Base-by-base conservation (phyloP, 2,113 vertebrate species). In the Illadopsis cleaveri region DNA sequence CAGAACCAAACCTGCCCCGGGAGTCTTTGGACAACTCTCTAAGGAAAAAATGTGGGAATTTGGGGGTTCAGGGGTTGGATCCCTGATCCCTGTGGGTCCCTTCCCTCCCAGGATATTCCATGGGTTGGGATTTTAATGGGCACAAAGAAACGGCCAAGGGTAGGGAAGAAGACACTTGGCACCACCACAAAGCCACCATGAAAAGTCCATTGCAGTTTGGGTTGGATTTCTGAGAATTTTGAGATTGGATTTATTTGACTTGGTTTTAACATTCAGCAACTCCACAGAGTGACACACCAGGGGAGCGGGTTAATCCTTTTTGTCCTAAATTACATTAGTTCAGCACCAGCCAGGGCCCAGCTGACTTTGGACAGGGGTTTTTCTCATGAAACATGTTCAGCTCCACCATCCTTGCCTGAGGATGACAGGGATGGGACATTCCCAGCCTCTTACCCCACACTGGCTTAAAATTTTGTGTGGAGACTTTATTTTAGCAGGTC, bases 401-500 rank as follows among this genome's bases (percentile, higher is more conserved):
- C 31, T 89, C 27, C 10, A 3, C 68, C 82, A 33, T 61, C 61
- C 37, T 16, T 13, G 19, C 33, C 5, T 33, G 11, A 45, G 28
- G 57, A 13, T 9, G 53, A 6, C 4, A 5, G 73, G 31, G 61
- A 13, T 35, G 75, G 66, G 79, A n/a, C 35, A 1, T 72, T 14
- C 25, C 30, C 79, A 56, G 48, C 23, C 47, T n/a, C 17, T 35
- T 27, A 27, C 17, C n/a, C 27, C 10, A 0, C 35, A 0, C 0
- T 47, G 70, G 30, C 51, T 54, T 27, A 9, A 45, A 7, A 6
- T 18, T 50, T 37, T 5, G 10, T 11, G n/a, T 3, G 16, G 24
- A 28, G 21, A 38, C 35, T 86, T 37, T 15, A 25, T 76, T 94
- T 79, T 18, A 40, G 25, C 40, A 4, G 1, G 4, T 54, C 48